These are phyloP conservation scores for Patagioenas fasciata DNA, from an alignment of 2,113 vertebrate genomes.

Conservation along the genomic window DNA sequence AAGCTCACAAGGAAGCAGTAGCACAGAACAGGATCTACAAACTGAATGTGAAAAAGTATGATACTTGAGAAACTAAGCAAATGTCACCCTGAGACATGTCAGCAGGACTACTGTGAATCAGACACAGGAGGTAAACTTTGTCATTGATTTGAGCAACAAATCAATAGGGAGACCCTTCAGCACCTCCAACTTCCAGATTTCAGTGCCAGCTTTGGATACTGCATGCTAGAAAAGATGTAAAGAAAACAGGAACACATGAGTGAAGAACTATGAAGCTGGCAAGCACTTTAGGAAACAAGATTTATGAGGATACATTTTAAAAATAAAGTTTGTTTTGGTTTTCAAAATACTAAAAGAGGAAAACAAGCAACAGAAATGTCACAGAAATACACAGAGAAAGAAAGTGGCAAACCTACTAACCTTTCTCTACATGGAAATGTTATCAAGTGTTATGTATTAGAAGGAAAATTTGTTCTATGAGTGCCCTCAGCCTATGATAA, in stretches of 20 bases:
- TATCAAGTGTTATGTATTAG: not conserved
- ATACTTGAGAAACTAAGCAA: not conserved
- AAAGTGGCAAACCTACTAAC: not conserved
- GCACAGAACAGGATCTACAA: not conserved
- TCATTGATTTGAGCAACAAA: not conserved
- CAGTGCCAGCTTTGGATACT: not conserved
- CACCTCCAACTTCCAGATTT: not conserved
- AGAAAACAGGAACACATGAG: not conserved
- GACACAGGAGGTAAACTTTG: not conserved
- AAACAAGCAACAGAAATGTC: not conserved
- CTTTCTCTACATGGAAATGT: not conserved
- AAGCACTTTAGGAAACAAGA: not conserved
- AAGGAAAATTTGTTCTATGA: not conserved
- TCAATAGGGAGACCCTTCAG: not conserved
- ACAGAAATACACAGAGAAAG: not conserved
- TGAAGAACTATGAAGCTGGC: not conserved
- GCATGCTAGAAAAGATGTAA: not conserved
- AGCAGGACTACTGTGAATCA: not conserved
- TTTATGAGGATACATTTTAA: not conserved
- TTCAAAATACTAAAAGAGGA: not conserved
- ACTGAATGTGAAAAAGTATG: not conserved
- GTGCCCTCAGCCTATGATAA: not conserved
- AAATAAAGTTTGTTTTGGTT: constrained; percentile 2
- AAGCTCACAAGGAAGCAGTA: not conserved
- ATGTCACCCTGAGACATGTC: not conserved